Conservation (phyloP, 1,140 invertebrate genomes). For the Temnothorax curvispinosus region DNA sequence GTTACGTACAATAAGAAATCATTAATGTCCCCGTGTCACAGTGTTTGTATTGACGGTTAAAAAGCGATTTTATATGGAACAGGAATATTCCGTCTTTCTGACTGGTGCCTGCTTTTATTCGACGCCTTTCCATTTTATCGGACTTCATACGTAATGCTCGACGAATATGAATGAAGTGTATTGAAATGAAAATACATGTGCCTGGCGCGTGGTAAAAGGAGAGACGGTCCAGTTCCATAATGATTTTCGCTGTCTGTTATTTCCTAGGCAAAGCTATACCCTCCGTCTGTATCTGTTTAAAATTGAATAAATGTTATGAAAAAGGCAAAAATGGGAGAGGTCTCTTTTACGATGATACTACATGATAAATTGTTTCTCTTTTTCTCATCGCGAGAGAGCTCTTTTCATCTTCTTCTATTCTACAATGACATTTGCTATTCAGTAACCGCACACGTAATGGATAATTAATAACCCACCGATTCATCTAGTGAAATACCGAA, state of each 20-base stretch:
- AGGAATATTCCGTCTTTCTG: constrained; percentile 44
- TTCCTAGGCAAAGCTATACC: constrained; percentile 14
- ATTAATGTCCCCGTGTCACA: background rate
- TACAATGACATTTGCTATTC: constrained; percentile 55
- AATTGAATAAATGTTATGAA: constrained; percentile 46
- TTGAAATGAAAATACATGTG: constrained; percentile 54
- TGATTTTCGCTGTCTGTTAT: constrained; percentile 43
- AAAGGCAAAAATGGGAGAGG: constrained; percentile 10
- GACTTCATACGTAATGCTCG: constrained; percentile 43
- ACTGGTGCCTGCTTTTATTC: background rate
- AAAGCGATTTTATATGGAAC: constrained; percentile 41
- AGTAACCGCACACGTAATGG: background rate
- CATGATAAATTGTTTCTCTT: constrained; percentile 31
- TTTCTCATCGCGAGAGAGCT: constrained; percentile 11
- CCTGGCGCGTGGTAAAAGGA: background rate
- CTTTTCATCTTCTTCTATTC: constrained; percentile 24
- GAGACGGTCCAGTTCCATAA: constrained; percentile 27
- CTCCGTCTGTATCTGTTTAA: constrained; percentile 14
- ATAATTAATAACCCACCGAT: constrained; percentile 51
- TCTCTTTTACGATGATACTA: constrained; percentile 33
- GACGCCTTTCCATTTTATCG: constrained; percentile 50
- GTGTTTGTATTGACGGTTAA: background rate
- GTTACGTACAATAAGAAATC: constrained; percentile 42
- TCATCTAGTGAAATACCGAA: constrained; percentile 33
- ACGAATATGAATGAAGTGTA: constrained; percentile 52